Evolutionary conservation across 2,888 invertebrate genomes (phyloP), one percentile per base, ranked within the genome.

Genomic region (Acronicta aceris): DNA sequence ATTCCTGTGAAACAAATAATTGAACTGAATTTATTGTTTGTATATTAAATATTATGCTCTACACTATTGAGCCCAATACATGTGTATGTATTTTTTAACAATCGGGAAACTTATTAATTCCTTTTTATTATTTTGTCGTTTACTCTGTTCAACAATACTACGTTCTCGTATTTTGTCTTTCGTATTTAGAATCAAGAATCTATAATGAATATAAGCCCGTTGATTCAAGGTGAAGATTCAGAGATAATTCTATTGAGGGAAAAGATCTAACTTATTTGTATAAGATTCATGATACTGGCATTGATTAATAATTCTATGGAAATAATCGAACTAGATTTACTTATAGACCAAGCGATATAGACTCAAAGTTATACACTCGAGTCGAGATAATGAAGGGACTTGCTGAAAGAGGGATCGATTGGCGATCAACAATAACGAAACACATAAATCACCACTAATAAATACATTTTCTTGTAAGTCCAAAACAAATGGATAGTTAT

Each of bases 401-500:
- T 70, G 47, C 53, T 12, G 49, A 51, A 57, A 54, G 52, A 65
- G 50, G 42, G 36, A 69, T 74, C 66, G 61, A 67, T 58, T 71
- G 52, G 58, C 64, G 47, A 66, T 72, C 59, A 45, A 69, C 62
- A 68, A 61, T 65, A 74, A 65, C 61, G 60, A 70, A 78, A 70
- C 71, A 71, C 62, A 78, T 82, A 70, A 76, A 79, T 81, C 78
- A 77, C 61, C 47, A 59, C 59, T 72, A 68, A 75, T 71, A 73
- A 68, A 75, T 71, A 73, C 70, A 56, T 67, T 59, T 73, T 74
- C 71, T 72, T 61, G 68, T 60, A 58, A 63, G 63, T 17, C 41
- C 56, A 50, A 73, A 65, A 76, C 63, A 72, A 74, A 71, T 63
- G 63, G 50, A 63, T 48, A 9, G 41, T 62, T 53, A 59, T 56